These are phyloP conservation scores for Panulirus ornatus DNA, from an alignment of 1,140 invertebrate genomes.

Conservation along the genomic window DNA sequence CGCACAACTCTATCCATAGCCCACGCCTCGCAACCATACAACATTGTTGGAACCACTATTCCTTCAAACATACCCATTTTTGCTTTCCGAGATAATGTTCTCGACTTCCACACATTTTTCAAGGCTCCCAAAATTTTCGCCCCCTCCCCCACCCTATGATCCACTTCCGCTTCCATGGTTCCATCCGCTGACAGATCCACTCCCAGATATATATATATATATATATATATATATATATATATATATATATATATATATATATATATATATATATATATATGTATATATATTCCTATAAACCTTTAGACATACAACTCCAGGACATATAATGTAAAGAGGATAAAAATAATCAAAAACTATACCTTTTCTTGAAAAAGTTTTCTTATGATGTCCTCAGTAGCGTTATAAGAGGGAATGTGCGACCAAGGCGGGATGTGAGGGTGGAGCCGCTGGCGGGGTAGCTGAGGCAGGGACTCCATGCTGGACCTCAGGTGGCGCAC, in stretches of 20 bases:
- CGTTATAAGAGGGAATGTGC: constrained; percentile 3
- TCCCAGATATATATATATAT: no score
- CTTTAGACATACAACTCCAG: not conserved
- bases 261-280: not conserved
- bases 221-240: not conserved
- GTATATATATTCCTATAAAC: no score
- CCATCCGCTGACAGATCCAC: no score
- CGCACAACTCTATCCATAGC: no score
- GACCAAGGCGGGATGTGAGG: constrained; percentile 43
- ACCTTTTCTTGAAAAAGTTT: constrained; percentile 9
- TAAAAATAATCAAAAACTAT: not conserved
- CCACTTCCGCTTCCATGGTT: no score
- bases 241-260: not conserved
- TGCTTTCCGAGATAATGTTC: no score
- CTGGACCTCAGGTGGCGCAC: not conserved
- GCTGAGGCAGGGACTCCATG: not conserved
- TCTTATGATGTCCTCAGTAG: constrained; percentile 6
- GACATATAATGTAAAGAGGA: not conserved
- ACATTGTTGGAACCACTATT: no score
- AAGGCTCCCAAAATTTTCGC: no score
- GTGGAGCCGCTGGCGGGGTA: not conserved
- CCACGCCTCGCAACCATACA: no score
- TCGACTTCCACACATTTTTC: no score
- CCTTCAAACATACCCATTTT: no score
- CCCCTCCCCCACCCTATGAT: no score